phyloP scores from a whole-genome alignment of 2,888 invertebrate species.

The Aricia artaxerxes region DNA sequence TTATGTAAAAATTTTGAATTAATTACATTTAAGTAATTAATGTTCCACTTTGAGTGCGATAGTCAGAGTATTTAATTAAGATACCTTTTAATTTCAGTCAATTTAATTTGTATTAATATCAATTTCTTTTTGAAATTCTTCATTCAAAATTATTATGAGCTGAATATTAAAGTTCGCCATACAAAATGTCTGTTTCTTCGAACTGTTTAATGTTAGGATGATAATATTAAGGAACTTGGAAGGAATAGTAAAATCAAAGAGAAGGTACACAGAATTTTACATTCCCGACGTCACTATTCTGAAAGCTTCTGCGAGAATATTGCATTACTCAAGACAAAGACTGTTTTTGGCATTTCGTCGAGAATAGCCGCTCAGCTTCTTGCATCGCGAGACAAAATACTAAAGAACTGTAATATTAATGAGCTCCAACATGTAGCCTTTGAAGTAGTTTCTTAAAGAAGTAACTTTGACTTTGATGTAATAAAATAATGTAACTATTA shows the following conservation, averaged over 20 bases:
- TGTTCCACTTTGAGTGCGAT: no score
- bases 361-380: slow-evolving; percentile 1
- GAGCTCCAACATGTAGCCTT: not conserved
- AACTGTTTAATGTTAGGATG: not conserved
- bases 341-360: slow-evolving; percentile 13
- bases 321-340: slow-evolving; percentile 18
- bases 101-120: no score
- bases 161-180: not conserved
- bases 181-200: not conserved
- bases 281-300: not conserved
- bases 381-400: slow-evolving; percentile 3
- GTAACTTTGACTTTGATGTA: not conserved
- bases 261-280: not conserved
- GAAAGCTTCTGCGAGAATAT: slow-evolving; percentile 5
- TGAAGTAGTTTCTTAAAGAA: not conserved
- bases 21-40: no score
- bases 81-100: no score
- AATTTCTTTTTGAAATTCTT: no score
- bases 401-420: slow-evolving; percentile 26
- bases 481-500: not conserved
- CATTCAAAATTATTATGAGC: no score
- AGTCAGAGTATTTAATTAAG: no score
- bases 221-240: not conserved
- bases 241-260: not conserved
- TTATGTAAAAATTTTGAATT: no score